A percentile compares a stretch with the other conserved stretches of the same genome.
phyloP scores from a whole-genome alignment of 64 coral and sea anemone genomes.

The Porites australiensis region DNA sequence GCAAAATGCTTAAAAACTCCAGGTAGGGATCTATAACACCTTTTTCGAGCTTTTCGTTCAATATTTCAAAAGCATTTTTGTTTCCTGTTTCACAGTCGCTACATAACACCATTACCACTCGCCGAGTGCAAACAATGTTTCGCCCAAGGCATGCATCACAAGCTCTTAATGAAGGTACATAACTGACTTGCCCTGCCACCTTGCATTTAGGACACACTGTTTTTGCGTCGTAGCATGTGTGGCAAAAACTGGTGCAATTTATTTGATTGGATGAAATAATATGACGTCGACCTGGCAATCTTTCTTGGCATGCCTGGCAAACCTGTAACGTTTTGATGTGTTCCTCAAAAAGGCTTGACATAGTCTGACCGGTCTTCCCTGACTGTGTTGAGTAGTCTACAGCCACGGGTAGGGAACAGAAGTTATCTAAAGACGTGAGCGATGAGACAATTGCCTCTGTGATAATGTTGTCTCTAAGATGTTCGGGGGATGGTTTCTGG shows the following conservation, averaged over 20 bases:
- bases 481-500: neutral
- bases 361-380: conserved; percentile 48
- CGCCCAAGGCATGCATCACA: no score
- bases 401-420: conserved; percentile 58
- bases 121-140: no score
- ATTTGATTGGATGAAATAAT: neutral
- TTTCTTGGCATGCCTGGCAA: conserved; percentile 46
- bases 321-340: conserved; percentile 49
- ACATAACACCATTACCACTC: no score
- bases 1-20: conserved; percentile 34
- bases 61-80: conserved; percentile 30
- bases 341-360: conserved; percentile 22
- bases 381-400: conserved; percentile 56
- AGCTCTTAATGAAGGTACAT: no score
- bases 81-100: no score
- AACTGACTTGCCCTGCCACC: no score
- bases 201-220: no score
- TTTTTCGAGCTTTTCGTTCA: conserved; percentile 54
- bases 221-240: no score
- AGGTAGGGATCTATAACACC: conserved; percentile 44
- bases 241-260: conserved; percentile 45
- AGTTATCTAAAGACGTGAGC: conserved; percentile 62
- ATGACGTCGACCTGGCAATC: conserved; percentile 43
- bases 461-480: conserved; percentile 23
- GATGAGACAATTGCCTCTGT: conserved; percentile 36